Evolutionary conservation across 92 coral and sea anemone genomes (phyloP).

Genomic region (Plumapathes pennacea): DNA sequence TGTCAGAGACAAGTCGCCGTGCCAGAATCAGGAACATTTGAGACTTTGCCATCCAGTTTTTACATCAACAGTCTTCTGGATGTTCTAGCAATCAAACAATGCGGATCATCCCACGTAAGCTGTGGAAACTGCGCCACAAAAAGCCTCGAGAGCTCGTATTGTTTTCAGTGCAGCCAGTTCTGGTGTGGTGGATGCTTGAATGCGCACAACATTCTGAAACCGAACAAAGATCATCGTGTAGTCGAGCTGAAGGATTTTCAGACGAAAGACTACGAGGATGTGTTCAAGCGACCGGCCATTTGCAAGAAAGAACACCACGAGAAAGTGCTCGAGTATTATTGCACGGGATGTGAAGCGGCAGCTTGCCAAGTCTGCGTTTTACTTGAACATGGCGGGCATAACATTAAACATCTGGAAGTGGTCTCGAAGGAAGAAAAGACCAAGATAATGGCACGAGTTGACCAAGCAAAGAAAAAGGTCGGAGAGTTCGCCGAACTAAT

Average conservation of each 20-base stretch:
- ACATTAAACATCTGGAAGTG: no score
- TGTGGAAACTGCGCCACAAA: constrained; percentile 15
- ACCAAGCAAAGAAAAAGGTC: background rate
- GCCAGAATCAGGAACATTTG: background rate
- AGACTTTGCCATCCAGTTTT: background rate
- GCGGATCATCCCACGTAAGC: background rate
- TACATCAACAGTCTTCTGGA: background rate
- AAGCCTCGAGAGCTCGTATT: constrained; percentile 1
- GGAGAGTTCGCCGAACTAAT: no score
- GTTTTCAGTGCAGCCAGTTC: constrained; percentile 2
- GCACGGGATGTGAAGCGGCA: background rate
- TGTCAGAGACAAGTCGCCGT: constrained; percentile 5
- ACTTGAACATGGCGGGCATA: no score
- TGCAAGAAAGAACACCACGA: background rate
- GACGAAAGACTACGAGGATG: background rate
- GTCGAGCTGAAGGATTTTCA: background rate
- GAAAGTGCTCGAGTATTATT: background rate
- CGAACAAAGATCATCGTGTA: constrained; percentile 1
- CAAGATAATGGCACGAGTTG: background rate
- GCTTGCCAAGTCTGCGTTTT: no score
- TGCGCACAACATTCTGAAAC: background rate
- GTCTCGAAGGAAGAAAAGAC: no score
- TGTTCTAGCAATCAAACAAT: constrained; percentile 1
- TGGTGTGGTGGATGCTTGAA: constrained; percentile 7
- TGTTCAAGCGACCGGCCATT: background rate